phyloP scores from a whole-genome alignment of 2,113 vertebrate genomes.

The Ondatra zibethicus region DNA sequence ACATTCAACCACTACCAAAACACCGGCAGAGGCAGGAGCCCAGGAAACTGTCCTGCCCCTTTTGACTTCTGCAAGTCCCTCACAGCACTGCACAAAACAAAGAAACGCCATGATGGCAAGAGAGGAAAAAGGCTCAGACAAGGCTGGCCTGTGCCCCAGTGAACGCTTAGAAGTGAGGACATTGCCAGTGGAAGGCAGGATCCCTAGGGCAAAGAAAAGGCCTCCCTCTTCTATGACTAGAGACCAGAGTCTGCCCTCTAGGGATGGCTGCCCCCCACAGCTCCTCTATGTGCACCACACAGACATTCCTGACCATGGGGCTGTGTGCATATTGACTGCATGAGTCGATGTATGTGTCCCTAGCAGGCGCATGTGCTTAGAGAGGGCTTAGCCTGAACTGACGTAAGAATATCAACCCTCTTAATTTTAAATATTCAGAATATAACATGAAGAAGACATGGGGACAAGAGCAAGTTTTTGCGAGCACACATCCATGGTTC shows the following conservation, averaged over 20 bases:
- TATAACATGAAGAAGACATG: not conserved
- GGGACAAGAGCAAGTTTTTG: not conserved
- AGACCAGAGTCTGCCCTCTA: not conserved
- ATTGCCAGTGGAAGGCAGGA: not conserved
- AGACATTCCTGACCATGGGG: not conserved
- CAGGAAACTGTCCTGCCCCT: not conserved
- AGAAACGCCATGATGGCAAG: not conserved
- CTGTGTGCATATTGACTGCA: not conserved
- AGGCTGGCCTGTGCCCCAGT: not conserved
- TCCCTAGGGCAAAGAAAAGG: not conserved
- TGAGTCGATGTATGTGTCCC: not conserved
- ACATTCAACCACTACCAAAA: not conserved
- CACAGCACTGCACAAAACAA: not conserved
- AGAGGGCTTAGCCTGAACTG: not conserved
- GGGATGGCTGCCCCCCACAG: fast-evolving
- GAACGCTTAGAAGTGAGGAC: not conserved
- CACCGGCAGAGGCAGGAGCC: not conserved
- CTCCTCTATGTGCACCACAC: not conserved
- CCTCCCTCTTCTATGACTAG: not conserved
- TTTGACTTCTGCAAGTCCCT: not conserved
- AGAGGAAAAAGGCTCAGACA: not conserved
- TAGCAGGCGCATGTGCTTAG: not conserved
- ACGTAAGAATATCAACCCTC: not conserved
- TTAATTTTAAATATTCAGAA: not conserved
- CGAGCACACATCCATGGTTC: not conserved